Conservation (phyloP, 1,140 invertebrate species). For the Eriocheir sinensis region DNA sequence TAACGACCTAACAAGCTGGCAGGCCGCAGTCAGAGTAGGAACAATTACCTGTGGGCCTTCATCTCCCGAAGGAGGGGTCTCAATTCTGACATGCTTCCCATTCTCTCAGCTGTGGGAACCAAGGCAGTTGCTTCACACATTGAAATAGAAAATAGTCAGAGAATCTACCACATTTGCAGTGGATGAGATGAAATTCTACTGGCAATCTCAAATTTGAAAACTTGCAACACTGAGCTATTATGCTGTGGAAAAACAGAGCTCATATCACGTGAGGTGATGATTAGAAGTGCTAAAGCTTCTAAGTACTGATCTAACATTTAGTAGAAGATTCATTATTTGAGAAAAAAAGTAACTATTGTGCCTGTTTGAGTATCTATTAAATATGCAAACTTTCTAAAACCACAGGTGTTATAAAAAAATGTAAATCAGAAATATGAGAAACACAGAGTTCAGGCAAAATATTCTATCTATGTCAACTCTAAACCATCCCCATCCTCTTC, state of each 20-base stretch:
- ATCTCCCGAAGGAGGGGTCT: constrained; percentile 78
- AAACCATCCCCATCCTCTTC: too few relatives aligned
- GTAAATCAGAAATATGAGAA: not conserved
- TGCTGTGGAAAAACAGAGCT: not conserved
- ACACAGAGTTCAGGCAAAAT: not conserved
- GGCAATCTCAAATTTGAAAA: constrained; percentile 25
- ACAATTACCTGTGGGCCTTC: constrained; percentile 76
- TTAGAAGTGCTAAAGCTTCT: not conserved
- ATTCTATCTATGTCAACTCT: not conserved
- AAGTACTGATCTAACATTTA: not conserved
- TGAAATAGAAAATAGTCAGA: constrained; percentile 57
- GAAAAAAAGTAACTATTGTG: not conserved
- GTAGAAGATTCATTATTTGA: not conserved
- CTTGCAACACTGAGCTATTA: not conserved
- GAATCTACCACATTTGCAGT: constrained; percentile 38
- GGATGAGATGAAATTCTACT: constrained; percentile 32
- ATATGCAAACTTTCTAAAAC: constrained; percentile 25
- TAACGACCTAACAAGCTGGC: constrained; percentile 74
- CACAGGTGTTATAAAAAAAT: not conserved
- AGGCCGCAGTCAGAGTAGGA: constrained; percentile 69
- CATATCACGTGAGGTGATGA: not conserved
- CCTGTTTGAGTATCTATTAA: not conserved
- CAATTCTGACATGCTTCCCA: constrained; percentile 79
- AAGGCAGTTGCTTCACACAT: constrained; percentile 69
- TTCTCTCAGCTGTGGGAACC: constrained; percentile 76